phyloP scores from a whole-genome alignment of 2,797 vertebrate genomes.

The Acipenser oxyrinchus region DNA sequence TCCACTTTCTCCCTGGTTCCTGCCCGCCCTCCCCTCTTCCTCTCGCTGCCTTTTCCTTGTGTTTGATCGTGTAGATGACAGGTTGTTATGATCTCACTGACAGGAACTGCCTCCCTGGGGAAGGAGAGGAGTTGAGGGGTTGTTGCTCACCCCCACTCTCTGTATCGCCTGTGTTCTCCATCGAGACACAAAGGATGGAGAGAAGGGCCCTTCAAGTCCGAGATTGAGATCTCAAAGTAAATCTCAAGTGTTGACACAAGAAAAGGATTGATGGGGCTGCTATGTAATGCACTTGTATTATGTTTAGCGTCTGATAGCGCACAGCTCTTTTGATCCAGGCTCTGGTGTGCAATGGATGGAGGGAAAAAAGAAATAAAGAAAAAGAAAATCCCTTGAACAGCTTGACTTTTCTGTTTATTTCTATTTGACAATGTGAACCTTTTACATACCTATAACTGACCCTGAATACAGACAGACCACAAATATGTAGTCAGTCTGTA shows the following conservation, averaged over 20 bases:
- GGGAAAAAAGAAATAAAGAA: conserved; percentile 18
- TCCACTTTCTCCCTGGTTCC: conserved; percentile 14
- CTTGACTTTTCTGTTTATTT: no score
- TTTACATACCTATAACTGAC: no score
- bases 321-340: conserved; percentile 28
- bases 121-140: conserved; percentile 20
- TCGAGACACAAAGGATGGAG: conserved; percentile 35
- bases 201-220: conserved; percentile 30
- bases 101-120: conserved; percentile 47
- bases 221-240: conserved; percentile 34
- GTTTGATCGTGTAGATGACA: conserved; percentile 60
- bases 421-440: no score
- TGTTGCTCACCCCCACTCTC: conserved; percentile 23
- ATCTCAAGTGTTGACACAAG: conserved; percentile 35
- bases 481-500: no score
- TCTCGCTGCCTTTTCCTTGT: conserved; percentile 44
- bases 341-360: conserved; percentile 29
- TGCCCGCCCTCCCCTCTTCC: conserved; percentile 26
- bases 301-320: conserved; percentile 32
- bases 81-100: conserved; percentile 60
- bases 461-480: no score
- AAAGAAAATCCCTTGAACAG: background rate
- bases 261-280: conserved; percentile 30
- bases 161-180: conserved; percentile 24
- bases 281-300: conserved; percentile 36